Percentiles rank a stretch among this genome's conserved stretches.
Conservation (phyloP, 2,113 vertebrate genomes). For the Riparia riparia region DNA sequence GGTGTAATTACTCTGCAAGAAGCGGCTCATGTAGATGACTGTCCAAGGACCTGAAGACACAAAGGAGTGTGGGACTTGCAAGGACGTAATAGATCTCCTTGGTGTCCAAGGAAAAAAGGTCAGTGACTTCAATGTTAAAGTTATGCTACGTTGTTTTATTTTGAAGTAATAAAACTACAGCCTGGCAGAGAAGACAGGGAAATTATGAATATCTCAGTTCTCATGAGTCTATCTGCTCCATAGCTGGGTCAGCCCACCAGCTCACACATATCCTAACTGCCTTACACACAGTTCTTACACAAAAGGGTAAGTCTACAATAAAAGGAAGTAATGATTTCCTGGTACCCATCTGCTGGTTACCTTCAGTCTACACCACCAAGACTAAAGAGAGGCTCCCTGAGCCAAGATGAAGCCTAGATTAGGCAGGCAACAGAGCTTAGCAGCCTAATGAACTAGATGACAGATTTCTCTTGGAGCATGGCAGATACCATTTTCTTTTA, state of each 20-base stretch:
- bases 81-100: not conserved
- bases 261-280: not conserved
- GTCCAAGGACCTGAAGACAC: not conserved
- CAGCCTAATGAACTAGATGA: not conserved
- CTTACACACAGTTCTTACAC: not conserved
- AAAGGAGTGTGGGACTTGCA: not conserved
- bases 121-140: not conserved
- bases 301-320: not conserved
- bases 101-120: not conserved
- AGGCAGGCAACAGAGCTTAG: not conserved
- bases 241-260: not conserved
- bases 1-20: not conserved
- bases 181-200: not conserved
- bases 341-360: not conserved
- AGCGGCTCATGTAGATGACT: not conserved
- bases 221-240: not conserved
- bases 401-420: constrained; percentile 9
- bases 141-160: not conserved
- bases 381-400: not conserved
- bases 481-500: not conserved
- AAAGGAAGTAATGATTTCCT: not conserved
- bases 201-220: not conserved
- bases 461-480: not conserved
- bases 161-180: constrained; percentile 4
- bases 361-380: not conserved